phyloP scores from a whole-genome alignment of 2,888 invertebrate species.

The Zaprionus obscuricornis region DNA sequence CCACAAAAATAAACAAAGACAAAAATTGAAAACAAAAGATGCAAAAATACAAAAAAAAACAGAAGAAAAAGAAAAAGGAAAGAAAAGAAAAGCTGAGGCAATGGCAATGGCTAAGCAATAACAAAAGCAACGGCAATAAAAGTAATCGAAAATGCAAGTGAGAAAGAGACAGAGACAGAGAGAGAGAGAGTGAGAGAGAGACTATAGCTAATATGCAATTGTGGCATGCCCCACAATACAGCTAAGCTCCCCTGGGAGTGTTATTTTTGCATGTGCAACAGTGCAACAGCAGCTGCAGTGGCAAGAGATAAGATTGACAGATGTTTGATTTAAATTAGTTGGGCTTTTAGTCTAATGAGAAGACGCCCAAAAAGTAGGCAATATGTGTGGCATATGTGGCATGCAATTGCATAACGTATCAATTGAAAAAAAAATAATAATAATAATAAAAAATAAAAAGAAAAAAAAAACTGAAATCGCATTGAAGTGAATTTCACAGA shows the following conservation, averaged over 20 bases:
- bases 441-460: conserved; percentile 8
- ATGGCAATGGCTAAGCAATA: conserved; percentile 65
- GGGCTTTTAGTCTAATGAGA: conserved; percentile 72
- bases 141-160: conserved; percentile 51
- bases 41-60: not conserved
- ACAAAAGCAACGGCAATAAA: conserved; percentile 57
- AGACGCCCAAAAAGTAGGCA: conserved; percentile 4
- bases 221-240: too few species aligned
- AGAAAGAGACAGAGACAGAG: not conserved
- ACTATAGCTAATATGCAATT: too few species aligned
- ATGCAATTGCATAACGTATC: too few species aligned
- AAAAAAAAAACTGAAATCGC: conserved; percentile 41
- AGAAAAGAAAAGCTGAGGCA: conserved; percentile 2
- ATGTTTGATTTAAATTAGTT: conserved; percentile 61
- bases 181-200: too few species aligned
- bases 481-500: conserved; percentile 19
- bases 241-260: too few species aligned
- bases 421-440: conserved; percentile 43
- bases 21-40: not conserved
- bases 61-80: not conserved
- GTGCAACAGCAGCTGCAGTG: conserved; percentile 4
- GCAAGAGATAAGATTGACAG: conserved; percentile 39
- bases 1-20: not conserved
- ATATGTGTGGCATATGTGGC: too few species aligned
- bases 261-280: not conserved